Percentiles rank a stretch among this genome's conserved stretches.
phyloP scores from a whole-genome alignment of 2,888 invertebrate species.

The Acanthosepion esculentum region DNA sequence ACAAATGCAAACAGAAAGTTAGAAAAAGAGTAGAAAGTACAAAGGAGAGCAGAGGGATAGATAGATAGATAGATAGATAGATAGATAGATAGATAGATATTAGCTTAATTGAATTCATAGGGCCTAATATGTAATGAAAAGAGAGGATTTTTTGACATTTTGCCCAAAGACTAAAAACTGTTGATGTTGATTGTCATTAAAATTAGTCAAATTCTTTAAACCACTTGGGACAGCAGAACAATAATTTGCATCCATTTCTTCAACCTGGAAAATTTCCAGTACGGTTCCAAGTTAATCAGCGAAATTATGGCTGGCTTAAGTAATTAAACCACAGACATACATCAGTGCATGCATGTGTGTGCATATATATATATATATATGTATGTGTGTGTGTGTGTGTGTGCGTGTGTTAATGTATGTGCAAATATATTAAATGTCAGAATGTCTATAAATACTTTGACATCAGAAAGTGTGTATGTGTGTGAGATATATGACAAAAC shows the following conservation, averaged over 20 bases:
- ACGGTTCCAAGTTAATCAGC: not conserved
- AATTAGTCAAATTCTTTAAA: conserved; percentile 23
- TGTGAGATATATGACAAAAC: no score
- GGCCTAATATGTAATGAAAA: not conserved
- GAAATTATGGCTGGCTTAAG: not conserved
- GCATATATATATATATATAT: not conserved
- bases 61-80: no score
- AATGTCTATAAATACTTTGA: no score
- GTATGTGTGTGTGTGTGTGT: no score
- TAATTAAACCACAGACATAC: not conserved
- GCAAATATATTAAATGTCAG: no score
- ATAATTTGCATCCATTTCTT: conserved; percentile 22
- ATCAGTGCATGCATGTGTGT: not conserved
- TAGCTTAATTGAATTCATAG: not conserved
- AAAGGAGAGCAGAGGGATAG: no score
- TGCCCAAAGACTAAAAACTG: not conserved
- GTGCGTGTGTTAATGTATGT: no score
- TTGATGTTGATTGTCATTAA: conserved; percentile 22
- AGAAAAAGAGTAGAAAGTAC: no score
- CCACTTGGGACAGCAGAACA: conserved; percentile 12
- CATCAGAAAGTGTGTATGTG: no score
- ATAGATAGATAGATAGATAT: not conserved
- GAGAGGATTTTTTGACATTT: not conserved
- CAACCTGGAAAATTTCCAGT: conserved; percentile 11
- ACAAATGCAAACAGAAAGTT: no score